Evolutionary conservation across 2,888 invertebrate species (phyloP), one percentile per base, ranked within the genome.

Genomic region (Escarpia spicata): DNA sequence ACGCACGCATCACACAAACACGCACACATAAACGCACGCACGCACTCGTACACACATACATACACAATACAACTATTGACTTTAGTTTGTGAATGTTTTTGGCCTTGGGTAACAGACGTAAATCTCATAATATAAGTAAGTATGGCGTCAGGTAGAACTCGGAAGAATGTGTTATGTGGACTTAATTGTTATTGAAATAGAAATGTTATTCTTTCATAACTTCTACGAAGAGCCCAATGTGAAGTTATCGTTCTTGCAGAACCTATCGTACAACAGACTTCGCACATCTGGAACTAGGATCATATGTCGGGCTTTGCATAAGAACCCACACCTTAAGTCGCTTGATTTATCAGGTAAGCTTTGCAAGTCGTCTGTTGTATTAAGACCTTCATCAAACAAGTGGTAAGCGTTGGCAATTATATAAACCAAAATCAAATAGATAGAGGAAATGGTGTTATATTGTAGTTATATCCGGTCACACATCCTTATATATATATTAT

Each of bases 331-430:
- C 31, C 92, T 93, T n/a, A 91, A 90, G 89, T 92, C 92, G 43
- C 31, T 93, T 26, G 92, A 93, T 44, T 92, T 93, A 19, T 92
- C 93, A 90, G 93, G 93, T 92, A 75, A 1, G 75, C n/a, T 75
- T 75, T 75, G n/a, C 75, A 75, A 3, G 19, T 26, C 75, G 75
- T 75, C 75, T 75, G 26, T 75, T n/a, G 75, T 4, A 75, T 75
- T 2, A 75, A 26, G 2, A 26, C 9, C 19, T 26, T 90, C 31
- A 9, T 91, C n/a, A 19, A 10, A 37, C 3, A 58, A 58, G 19
- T 60, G 92, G 15, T 43, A 91, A 91, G 26, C 75, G 6, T 6
- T 26, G n/a, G 6, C n/a, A 75, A 26, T 75, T 6, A 75, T 75
- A 75, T 8, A 6, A 75, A 75, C 52, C 19, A 75, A 26, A 6